phyloP scores from a whole-genome alignment of 2,888 invertebrate genomes.

The Polydrusus pterygomalis region DNA sequence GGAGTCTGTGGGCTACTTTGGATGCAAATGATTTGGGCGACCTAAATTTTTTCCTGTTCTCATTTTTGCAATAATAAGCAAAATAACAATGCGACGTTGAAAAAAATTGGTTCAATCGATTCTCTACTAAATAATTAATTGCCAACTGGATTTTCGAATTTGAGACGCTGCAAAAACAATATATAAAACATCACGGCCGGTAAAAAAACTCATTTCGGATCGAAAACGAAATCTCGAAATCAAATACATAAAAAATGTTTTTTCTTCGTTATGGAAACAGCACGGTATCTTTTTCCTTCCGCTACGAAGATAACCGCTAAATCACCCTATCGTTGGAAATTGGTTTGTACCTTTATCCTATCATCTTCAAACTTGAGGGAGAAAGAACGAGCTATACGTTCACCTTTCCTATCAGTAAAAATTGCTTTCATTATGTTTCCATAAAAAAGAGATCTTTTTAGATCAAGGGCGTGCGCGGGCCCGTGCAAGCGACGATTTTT shows the following conservation, averaged over 20 bases:
- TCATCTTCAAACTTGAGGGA: conserved; percentile 48
- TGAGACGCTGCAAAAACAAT: conserved; percentile 6
- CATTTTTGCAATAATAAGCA: no score
- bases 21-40: no score
- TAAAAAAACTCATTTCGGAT: conserved; percentile 7
- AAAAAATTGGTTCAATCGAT: no score
- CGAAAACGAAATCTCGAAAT: conserved; percentile 27
- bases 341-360: conserved; percentile 53
- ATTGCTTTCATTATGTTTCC: conserved; percentile 51
- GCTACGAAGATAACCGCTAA: conserved; percentile 47
- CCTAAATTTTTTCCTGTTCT: no score
- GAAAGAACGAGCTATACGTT: conserved; percentile 47
- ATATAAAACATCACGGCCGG: not conserved
- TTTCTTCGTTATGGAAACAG: conserved; percentile 33
- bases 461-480: no score
- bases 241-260: conserved; percentile 44
- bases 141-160: not conserved
- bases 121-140: no score
- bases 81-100: no score
- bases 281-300: conserved; percentile 25
- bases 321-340: conserved; percentile 50
- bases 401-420: conserved; percentile 53
- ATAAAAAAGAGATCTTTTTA: conserved; percentile 31
- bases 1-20: no score
- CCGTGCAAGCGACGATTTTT: no score